Evolutionary conservation across 1,140 invertebrate species (phyloP).

Genomic region (Pissodes strobi): DNA sequence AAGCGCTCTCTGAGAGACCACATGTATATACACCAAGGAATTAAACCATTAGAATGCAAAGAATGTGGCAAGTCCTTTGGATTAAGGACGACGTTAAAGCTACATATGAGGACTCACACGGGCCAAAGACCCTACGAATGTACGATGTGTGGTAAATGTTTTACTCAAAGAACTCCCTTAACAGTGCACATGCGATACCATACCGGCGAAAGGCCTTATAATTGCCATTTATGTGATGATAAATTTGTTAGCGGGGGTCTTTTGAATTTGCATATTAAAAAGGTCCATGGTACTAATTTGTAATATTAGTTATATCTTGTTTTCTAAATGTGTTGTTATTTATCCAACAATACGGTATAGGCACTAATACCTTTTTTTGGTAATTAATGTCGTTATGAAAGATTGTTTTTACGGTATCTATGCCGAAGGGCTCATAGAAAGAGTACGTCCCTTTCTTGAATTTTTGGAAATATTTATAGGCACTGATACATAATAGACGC

Average conservation of each 20-base stretch:
- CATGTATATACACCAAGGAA: slow-evolving; percentile 44
- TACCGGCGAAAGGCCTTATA: slow-evolving; percentile 65
- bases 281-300: slow-evolving; percentile 32
- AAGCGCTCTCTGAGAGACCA: slow-evolving; percentile 44
- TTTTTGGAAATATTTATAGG: too few species aligned
- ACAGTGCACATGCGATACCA: slow-evolving; percentile 59
- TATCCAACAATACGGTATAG: too few species aligned
- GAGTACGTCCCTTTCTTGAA: too few species aligned
- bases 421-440: too few species aligned
- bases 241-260: slow-evolving; percentile 65
- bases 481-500: too few species aligned
- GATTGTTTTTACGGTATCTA: too few species aligned
- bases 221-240: slow-evolving; percentile 66
- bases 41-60: slow-evolving; percentile 49
- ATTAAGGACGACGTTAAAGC: slow-evolving; percentile 57
- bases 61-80: slow-evolving; percentile 44
- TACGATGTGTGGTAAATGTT: slow-evolving; percentile 67
- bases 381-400: too few species aligned
- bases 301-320: too few species aligned
- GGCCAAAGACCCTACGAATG: slow-evolving; percentile 77
- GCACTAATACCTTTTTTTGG: too few species aligned
- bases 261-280: slow-evolving; percentile 40
- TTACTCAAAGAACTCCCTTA: slow-evolving; percentile 51
- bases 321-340: too few species aligned
- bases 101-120: slow-evolving; percentile 76